Percentiles rank a stretch among this genome's conserved stretches.
These are phyloP conservation scores for Ophion slaviceki DNA, from an alignment of 2,888 invertebrate genomes.

Conservation along the genomic window DNA sequence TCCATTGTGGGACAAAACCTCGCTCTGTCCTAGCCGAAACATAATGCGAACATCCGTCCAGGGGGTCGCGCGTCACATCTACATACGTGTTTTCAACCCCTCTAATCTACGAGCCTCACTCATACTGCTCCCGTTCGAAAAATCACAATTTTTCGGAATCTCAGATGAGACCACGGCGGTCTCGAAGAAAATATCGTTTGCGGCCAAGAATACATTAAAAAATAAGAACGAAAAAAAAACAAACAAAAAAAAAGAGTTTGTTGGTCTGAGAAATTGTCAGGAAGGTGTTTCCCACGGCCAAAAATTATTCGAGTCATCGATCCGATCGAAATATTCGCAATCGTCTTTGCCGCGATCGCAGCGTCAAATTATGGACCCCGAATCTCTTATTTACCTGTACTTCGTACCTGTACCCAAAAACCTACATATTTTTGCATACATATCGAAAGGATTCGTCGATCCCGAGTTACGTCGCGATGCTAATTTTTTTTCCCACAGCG, in stretches of 20 bases:
- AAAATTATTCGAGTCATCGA: conserved; percentile 47
- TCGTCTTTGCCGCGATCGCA: conserved; percentile 22
- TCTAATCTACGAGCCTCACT: conserved; percentile 43
- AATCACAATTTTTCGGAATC: conserved; percentile 15
- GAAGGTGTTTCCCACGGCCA: conserved; percentile 54
- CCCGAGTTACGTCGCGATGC: no score
- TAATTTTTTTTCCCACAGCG: conserved; percentile 43
- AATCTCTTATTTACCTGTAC: conserved; percentile 2
- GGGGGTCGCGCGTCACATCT: conserved; percentile 76
- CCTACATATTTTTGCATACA: conserved; percentile 64
- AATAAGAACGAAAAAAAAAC: background rate
- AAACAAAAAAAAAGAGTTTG: background rate
- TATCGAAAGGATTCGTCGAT: conserved; percentile 15
- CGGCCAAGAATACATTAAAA: background rate
- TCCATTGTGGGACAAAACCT: conserved; percentile 73
- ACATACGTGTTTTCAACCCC: conserved; percentile 75
- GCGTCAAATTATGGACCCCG: conserved; percentile 29
- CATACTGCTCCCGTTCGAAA: background rate
- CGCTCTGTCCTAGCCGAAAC: conserved; percentile 68
- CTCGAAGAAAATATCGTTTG: background rate
- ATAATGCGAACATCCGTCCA: conserved; percentile 78
- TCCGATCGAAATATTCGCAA: conserved; percentile 49
- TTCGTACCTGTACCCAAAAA: conserved; percentile 38
- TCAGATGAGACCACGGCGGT: background rate
- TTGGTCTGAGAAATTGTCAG: conserved; percentile 49